Conservation (phyloP, 1,140 invertebrate species). For the Hylyphantes graminicola region DNA sequence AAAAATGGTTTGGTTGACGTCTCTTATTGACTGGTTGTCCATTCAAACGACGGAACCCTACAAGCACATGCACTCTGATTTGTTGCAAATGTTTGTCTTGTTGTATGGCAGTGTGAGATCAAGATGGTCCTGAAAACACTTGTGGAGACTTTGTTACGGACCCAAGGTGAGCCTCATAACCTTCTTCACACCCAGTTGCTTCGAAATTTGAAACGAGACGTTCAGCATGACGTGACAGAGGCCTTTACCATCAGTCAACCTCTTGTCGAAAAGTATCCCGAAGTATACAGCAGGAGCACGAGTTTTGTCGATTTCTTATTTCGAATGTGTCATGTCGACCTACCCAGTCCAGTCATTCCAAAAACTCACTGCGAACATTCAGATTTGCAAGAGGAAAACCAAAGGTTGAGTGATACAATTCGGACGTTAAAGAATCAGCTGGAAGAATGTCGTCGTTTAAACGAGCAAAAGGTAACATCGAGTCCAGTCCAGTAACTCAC, state of each 20-base stretch:
- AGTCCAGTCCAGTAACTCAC: too few species aligned
- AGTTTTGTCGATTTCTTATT: constrained; percentile 28
- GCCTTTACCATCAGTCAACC: not conserved
- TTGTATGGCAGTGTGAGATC: not conserved
- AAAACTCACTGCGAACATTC: too few species aligned
- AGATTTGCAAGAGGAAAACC: too few species aligned
- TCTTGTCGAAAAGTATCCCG: not conserved
- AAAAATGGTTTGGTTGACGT: not conserved
- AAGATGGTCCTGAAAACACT: constrained; percentile 11
- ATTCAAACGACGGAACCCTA: constrained; percentile 1
- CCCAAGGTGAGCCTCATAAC: constrained; percentile 6
- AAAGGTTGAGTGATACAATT: too few species aligned
- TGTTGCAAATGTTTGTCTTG: not conserved
- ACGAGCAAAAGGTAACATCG: too few species aligned
- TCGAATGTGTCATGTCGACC: not conserved
- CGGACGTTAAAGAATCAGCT: too few species aligned
- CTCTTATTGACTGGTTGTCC: not conserved
- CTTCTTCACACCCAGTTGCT: not conserved
- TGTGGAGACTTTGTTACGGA: not conserved
- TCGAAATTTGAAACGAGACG: not conserved
- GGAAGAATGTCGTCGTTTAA: too few species aligned
- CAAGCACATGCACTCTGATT: not conserved
- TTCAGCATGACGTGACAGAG: not conserved
- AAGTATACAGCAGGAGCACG: not conserved
- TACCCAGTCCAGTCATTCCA: too few species aligned